Base-by-base conservation (phyloP, 2,888 invertebrate genomes). In the Hofmannophila pseudospretella region DNA sequence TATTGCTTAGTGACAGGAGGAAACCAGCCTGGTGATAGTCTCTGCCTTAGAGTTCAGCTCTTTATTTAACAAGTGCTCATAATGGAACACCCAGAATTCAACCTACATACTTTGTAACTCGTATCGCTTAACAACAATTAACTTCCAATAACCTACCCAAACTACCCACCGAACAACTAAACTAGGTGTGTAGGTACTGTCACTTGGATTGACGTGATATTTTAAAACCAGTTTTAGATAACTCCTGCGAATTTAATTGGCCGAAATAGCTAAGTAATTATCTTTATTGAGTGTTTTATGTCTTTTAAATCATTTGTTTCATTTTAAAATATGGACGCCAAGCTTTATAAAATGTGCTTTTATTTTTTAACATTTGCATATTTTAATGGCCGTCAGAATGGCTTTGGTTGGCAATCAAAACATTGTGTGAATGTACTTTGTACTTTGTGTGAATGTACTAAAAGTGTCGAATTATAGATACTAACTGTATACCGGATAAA, bases 181-280 rank as follows among this genome's bases (percentile, higher is more conserved):
- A 11, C 1, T 27, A 11, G 10, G 4, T 11, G 11, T 22, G 7
- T 11, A 9, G n/a, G 7, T 29, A 11, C 7, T n/a, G 29, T 16
- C 9, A 30, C 29, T 11, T 10, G 11, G 8, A 16, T 25, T 32
- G 26, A 19, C 19, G 19, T 12, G 32, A 38, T 32, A 39, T n/a
- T 36, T 39, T 11, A 22, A 28, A 44, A 44, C 44, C 33, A 4
- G 44, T 41, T 35, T 19, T n/a, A 29, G 41, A 44, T 42, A 42
- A 34, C 34, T 11, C 32, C 30, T 34, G 34, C 38, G 38, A 38
- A 33, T 41, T 44, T 41, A 44, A 44, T 44, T 44, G 41, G 38
- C 7, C 31, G 23, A 31, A 41, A 44, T 44, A 44, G 38, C 38
- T 41, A 38, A 29, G 35, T 44, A 34, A 44, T 44, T 44, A 44